phyloP scores from a whole-genome alignment of 2,113 vertebrate species.

The Arvicanthis niloticus region DNA sequence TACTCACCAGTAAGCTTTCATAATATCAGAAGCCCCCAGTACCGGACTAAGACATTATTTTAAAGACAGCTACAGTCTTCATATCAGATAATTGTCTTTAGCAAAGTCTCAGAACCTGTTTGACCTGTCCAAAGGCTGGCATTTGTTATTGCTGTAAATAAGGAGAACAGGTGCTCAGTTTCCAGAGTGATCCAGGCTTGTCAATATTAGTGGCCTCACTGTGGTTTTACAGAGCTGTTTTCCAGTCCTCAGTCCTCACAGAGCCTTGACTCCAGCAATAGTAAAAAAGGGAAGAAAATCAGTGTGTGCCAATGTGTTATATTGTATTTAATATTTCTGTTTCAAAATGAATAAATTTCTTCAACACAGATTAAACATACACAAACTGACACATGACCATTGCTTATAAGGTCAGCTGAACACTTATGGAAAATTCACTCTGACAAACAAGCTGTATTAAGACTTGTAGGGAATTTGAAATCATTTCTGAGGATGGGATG shows the following conservation, averaged over 20 bases:
- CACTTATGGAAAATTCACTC: neutral
- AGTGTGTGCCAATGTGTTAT: neutral
- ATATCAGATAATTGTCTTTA: conserved; percentile 63
- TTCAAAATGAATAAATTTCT: conserved; percentile 48
- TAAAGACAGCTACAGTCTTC: conserved; percentile 65
- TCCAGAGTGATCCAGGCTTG: conserved; percentile 72
- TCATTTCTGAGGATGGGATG: neutral
- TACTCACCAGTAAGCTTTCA: conserved; percentile 54
- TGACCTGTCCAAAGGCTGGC: conserved; percentile 58
- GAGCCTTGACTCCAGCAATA: conserved; percentile 46
- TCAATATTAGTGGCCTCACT: conserved; percentile 67
- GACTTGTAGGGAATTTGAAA: conserved; percentile 40
- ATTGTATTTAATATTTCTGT: conserved; percentile 53
- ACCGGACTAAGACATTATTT: conserved; percentile 68
- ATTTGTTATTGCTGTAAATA: conserved; percentile 84
- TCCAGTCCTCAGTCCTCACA: neutral
- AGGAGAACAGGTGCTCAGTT: conserved; percentile 77
- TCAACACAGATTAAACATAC: neutral
- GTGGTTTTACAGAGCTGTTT: conserved; percentile 62
- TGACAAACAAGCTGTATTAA: conserved; percentile 35
- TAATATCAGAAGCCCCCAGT: conserved; percentile 48
- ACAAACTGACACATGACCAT: neutral
- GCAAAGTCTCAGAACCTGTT: conserved; percentile 77
- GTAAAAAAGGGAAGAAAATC: conserved; percentile 22
- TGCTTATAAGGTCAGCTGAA: neutral